Evolutionary conservation across 2,888 invertebrate genomes (phyloP).

Genomic region (Actias luna): DNA sequence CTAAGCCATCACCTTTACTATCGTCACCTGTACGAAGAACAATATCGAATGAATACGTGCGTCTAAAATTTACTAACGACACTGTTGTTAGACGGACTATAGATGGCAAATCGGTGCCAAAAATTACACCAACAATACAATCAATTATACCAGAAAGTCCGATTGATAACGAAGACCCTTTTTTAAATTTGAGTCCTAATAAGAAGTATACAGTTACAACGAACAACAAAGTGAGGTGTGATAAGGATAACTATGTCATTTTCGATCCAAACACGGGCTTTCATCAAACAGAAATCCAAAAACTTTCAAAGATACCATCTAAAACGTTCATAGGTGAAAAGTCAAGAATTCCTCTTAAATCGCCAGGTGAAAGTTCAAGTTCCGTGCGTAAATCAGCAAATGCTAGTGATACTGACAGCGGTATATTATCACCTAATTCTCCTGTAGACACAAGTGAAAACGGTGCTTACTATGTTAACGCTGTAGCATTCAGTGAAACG

Average conservation of each 20-base stretch:
- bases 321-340: conserved; percentile 59
- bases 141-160: conserved; percentile 79
- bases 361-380: conserved; percentile 61
- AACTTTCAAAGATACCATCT: conserved; percentile 52
- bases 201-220: conserved; percentile 79
- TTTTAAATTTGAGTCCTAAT: conserved; percentile 74
- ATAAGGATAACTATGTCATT: conserved; percentile 79
- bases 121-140: conserved; percentile 76
- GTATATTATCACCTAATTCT: conserved; percentile 84
- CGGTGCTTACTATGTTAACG: conserved; percentile 66
- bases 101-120: conserved; percentile 71
- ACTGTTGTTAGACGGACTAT: conserved; percentile 70
- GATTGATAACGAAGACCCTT: conserved; percentile 73
- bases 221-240: conserved; percentile 76
- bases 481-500: conserved; percentile 63
- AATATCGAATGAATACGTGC: conserved; percentile 78
- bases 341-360: conserved; percentile 61
- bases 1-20: conserved; percentile 61
- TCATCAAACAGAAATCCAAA: conserved; percentile 49
- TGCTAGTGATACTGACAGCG: conserved; percentile 84
- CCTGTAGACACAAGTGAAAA: conserved; percentile 78
- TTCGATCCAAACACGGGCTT: conserved; percentile 78
- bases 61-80: conserved; percentile 70
- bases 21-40: conserved; percentile 70
- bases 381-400: conserved; percentile 61